Evolutionary conservation across 2,113 vertebrate species (phyloP).

Genomic region (Malaclemys terrapin): DNA sequence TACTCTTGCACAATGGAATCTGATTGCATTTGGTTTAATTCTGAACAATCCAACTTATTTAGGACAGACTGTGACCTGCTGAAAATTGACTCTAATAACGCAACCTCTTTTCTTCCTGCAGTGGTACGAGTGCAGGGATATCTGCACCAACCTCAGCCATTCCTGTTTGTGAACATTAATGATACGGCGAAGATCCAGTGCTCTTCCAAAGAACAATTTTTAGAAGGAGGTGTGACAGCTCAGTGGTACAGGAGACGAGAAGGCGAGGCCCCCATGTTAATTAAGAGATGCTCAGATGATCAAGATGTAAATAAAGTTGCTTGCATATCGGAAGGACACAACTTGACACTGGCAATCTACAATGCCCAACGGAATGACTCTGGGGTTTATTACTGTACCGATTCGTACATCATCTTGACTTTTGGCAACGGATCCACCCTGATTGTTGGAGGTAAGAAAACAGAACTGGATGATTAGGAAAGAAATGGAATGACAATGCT

Average conservation of each 20-base stretch:
- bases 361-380: not conserved
- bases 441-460: not conserved
- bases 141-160: not conserved
- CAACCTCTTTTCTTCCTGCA: not conserved
- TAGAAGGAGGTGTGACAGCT: not conserved
- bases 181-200: not conserved
- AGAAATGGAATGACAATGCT: not conserved
- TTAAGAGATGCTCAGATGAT: not conserved
- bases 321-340: not conserved
- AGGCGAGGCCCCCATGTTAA: not conserved
- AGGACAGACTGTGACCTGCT: not conserved
- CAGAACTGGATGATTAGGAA: not conserved
- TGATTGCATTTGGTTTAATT: not conserved
- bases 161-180: not conserved
- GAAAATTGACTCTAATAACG: not conserved
- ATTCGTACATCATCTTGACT: rapidly evolving
- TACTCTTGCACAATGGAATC: not conserved
- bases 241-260: not conserved
- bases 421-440: not conserved
- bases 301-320: not conserved
- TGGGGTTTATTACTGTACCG: not conserved
- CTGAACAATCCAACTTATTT: not conserved
- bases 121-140: not conserved
- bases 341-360: not conserved
- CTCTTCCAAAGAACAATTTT: too few relatives aligned